Evolutionary conservation across 2,113 vertebrate species (phyloP).

Genomic region (Morone saxatilis): DNA sequence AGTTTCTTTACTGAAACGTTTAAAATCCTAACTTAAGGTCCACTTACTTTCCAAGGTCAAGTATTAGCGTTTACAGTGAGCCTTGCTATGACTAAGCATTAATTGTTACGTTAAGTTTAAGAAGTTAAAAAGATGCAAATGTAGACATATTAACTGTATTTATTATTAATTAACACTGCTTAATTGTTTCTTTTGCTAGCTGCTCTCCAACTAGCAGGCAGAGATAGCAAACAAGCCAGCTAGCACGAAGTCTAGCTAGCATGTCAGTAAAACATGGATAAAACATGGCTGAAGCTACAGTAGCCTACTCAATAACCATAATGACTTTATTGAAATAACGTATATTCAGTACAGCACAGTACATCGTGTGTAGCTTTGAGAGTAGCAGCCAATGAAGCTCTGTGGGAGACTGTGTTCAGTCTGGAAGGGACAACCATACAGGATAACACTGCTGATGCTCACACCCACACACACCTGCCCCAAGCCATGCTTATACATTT

Average conservation of each 20-base stretch:
- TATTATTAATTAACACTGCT: too few relatives aligned
- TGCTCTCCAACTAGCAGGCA: too few relatives aligned
- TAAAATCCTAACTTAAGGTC: not conserved
- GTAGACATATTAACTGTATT: too few relatives aligned
- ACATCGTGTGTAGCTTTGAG: not conserved
- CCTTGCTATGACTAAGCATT: too few relatives aligned
- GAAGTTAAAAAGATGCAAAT: too few relatives aligned
- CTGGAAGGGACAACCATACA: not conserved
- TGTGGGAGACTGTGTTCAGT: not conserved
- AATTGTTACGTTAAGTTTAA: too few relatives aligned
- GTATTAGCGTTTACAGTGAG: not conserved
- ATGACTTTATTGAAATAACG: not conserved
- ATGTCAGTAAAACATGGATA: too few relatives aligned
- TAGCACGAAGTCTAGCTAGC: too few relatives aligned
- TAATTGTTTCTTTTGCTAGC: too few relatives aligned
- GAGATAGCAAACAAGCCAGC: too few relatives aligned
- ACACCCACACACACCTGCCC: constrained; percentile 25
- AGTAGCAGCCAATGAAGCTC: not conserved
- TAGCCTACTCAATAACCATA: not conserved
- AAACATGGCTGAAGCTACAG: too few relatives aligned
- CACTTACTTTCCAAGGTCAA: not conserved
- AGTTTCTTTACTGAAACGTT: too few relatives aligned
- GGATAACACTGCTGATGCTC: constrained; percentile 7
- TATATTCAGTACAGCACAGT: not conserved
- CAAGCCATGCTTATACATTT: constrained; percentile 6